Evolutionary conservation across 2,113 vertebrate species (phyloP).

Genomic region (Seriola rivoliana): DNA sequence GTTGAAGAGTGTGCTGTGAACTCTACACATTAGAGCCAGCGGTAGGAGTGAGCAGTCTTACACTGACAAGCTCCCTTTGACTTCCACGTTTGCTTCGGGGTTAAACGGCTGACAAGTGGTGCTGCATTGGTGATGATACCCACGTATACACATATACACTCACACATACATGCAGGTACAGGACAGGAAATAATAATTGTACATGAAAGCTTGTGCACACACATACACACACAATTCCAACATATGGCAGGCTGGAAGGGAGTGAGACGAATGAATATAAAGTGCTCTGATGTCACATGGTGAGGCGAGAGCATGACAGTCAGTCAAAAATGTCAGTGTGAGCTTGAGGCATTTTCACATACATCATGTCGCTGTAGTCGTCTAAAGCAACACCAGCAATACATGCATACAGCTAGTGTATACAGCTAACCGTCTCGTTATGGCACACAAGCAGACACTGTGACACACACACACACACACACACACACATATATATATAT

Average conservation of each 20-base stretch:
- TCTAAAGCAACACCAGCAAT: constrained; percentile 15
- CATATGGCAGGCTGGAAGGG: not conserved
- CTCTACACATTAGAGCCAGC: constrained; percentile 15
- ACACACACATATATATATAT: too few relatives aligned
- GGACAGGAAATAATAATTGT: constrained; percentile 1
- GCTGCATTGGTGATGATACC: constrained; percentile 28
- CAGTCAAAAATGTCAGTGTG: constrained; percentile 57
- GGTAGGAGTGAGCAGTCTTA: constrained; percentile 16
- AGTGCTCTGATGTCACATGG: constrained; percentile 56
- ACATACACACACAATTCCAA: not conserved
- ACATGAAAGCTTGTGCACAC: not conserved
- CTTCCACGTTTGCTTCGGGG: constrained; percentile 40
- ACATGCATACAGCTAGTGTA: not conserved
- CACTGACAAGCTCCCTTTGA: constrained; percentile 39
- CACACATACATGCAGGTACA: not conserved
- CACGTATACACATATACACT: not conserved
- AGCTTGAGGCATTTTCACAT: constrained; percentile 50
- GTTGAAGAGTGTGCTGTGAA: constrained; percentile 5
- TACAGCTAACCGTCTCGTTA: not conserved
- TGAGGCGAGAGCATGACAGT: constrained; percentile 45
- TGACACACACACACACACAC: too few relatives aligned
- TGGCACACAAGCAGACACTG: too few relatives aligned
- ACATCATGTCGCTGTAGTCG: constrained; percentile 37
- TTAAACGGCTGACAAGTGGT: constrained; percentile 43
- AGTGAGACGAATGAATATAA: constrained; percentile 38